Percentiles rank a stretch among this genome's conserved stretches.
These are phyloP conservation scores for Ceratotherium simum DNA, from an alignment of 2,113 vertebrate species.

Conservation along the genomic window DNA sequence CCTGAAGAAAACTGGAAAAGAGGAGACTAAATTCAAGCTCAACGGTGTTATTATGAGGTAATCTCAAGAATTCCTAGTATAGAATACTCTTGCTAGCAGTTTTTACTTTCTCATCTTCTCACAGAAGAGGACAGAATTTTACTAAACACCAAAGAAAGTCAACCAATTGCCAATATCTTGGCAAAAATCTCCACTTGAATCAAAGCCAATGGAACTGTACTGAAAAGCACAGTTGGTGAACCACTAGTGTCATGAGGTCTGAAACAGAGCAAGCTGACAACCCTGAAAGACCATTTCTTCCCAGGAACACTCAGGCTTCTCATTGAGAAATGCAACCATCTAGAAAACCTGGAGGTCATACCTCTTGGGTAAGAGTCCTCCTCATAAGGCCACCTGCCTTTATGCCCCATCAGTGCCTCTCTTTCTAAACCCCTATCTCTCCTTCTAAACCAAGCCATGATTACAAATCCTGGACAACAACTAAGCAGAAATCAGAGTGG, in stretches of 20 bases:
- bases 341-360: neutral
- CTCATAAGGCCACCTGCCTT: neutral
- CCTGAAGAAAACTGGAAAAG: neutral
- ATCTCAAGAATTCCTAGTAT: neutral
- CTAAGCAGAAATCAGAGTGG: neutral
- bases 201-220: neutral
- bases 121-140: neutral
- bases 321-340: neutral
- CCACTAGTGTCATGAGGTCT: neutral
- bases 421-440: neutral
- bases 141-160: neutral
- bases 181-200: neutral
- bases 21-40: neutral
- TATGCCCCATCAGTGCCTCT: neutral
- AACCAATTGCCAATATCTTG: neutral
- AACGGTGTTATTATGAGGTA: neutral
- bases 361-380: neutral
- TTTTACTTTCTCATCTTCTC: neutral
- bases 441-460: neutral
- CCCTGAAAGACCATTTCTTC: neutral
- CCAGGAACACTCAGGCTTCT: neutral
- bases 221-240: neutral
- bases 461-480: neutral
- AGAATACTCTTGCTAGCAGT: neutral
- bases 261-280: neutral